Evolutionary conservation across 2,113 vertebrate species (phyloP), one percentile per base, ranked within the genome.

Genomic region (Isurus oxyrinchus): DNA sequence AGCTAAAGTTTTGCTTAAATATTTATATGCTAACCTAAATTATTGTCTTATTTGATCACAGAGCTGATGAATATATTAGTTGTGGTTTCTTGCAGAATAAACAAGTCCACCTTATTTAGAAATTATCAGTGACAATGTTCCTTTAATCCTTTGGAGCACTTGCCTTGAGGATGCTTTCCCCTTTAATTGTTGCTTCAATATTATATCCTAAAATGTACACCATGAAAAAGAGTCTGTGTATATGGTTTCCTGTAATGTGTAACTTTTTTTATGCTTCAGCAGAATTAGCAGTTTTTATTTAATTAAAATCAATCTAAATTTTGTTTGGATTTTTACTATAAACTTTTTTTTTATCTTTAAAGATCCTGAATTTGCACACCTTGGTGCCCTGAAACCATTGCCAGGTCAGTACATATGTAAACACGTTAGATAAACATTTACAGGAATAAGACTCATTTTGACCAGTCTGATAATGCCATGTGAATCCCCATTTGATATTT

Each of bases 331-430:
- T 69, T 96, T 35, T 95, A 7, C 63, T 49, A 96, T 96, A 94
- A 53, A 84, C 35, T 97, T 97, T 96, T 98, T 97, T 97, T 96
- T 98, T 95, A 96, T 97, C 97, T 98, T 98, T 98, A 97, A 98
- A 99, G 99, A 99, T 98, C 99, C 99, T 55, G 99, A 99, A 98
- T 99, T 99, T 98, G 98, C 99, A 98, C 99, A 99, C 97, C 97
- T 99, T 97, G 99, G 99, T 0, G 98, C 98, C 97, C 98, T 99
- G 97, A 99, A 99, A 97, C 99, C 99, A 97, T 99, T 99, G 97
- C 99, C 99, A 98, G 98, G 99, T 99, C 98, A 98, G 99, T 99
- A 98, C 98, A 97, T 8, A 97, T 97, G 97, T 96, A 97, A 76
- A 2, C 91, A 96, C 95, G 84, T 59, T 44, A 67, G 96, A 90